These are phyloP conservation scores for Marronus borbonicus DNA, from an alignment of 2,888 invertebrate genomes.

Conservation along the genomic window DNA sequence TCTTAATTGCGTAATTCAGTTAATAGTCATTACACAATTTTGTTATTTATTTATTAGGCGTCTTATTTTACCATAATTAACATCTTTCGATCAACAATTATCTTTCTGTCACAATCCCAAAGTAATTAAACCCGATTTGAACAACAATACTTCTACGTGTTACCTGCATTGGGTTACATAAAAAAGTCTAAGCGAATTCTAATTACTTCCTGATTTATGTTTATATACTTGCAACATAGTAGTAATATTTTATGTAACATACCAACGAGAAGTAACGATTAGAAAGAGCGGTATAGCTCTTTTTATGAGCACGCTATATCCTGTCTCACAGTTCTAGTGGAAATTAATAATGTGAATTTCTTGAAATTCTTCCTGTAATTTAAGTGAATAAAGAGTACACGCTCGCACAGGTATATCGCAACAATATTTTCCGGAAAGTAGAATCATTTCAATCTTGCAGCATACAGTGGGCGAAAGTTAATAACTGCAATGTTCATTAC, in stretches of 20 bases:
- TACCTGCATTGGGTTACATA: constrained; percentile 21
- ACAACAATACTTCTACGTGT: constrained; percentile 9
- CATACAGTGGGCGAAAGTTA: not conserved
- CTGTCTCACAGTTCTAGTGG: constrained; percentile 44
- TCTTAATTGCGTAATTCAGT: not conserved
- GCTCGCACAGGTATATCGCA: constrained; percentile 23
- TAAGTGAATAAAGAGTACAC: constrained; percentile 17
- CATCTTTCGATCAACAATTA: constrained; percentile 3
- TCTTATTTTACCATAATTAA: constrained; percentile 1
- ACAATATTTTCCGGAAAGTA: constrained; percentile 13
- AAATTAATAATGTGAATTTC: constrained; percentile 46
- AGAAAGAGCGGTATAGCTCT: constrained; percentile 35
- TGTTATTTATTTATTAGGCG: not conserved
- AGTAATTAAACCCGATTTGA: constrained; percentile 28
- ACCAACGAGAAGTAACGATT: constrained; percentile 33
- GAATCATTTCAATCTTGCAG: not conserved
- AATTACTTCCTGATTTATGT: constrained; percentile 48
- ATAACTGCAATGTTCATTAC: no score
- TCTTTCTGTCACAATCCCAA: constrained; percentile 8
- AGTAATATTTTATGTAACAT: constrained; percentile 35
- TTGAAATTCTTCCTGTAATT: constrained; percentile 44
- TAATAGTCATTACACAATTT: constrained; percentile 7
- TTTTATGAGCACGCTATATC: constrained; percentile 42
- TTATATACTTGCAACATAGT: constrained; percentile 31
- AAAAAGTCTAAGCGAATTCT: constrained; percentile 33